Percentiles rank a stretch among this genome's conserved stretches.
These are phyloP conservation scores for Sander lucioperca DNA, from an alignment of 2,113 vertebrate genomes.

Conservation along the genomic window DNA sequence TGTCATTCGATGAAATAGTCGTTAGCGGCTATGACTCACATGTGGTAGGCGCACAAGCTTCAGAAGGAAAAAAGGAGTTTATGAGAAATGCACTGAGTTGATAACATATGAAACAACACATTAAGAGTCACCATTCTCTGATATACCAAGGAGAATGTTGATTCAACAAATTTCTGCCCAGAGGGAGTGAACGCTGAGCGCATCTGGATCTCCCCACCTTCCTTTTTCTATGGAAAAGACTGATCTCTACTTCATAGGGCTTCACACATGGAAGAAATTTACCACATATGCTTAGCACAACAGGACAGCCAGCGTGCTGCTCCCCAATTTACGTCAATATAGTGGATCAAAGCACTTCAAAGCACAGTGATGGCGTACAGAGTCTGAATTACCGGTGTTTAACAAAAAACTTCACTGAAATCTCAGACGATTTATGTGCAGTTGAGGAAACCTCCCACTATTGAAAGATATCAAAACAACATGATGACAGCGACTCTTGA, in stretches of 20 bases:
- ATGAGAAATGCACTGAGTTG: constrained; percentile 28
- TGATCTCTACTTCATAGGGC: constrained; percentile 74
- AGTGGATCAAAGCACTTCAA: constrained; percentile 78
- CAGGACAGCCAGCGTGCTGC: constrained; percentile 74
- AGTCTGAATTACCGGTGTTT: constrained; percentile 51
- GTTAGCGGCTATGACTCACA: constrained; percentile 43
- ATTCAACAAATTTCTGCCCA: constrained; percentile 61
- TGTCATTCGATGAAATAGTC: constrained; percentile 36
- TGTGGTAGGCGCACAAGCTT: constrained; percentile 26
- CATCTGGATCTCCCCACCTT: constrained; percentile 73
- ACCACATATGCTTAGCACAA: constrained; percentile 77
- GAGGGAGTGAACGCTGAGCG: constrained; percentile 35
- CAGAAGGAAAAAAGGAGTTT: constrained; percentile 19
- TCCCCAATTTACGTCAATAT: constrained; percentile 79
- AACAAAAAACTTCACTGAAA: constrained; percentile 62
- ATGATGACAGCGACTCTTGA: background rate
- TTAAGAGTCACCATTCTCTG: constrained; percentile 12
- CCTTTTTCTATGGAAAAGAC: constrained; percentile 68
- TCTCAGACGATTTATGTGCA: constrained; percentile 21
- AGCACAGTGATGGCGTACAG: constrained; percentile 63
- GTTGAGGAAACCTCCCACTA: constrained; percentile 34
- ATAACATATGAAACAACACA: constrained; percentile 35
- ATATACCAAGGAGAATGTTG: constrained; percentile 24
- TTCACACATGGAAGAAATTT: constrained; percentile 82
- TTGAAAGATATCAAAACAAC: constrained; percentile 40